phyloP scores from a whole-genome alignment of 2,797 vertebrate genomes.

The Betta splendens region DNA sequence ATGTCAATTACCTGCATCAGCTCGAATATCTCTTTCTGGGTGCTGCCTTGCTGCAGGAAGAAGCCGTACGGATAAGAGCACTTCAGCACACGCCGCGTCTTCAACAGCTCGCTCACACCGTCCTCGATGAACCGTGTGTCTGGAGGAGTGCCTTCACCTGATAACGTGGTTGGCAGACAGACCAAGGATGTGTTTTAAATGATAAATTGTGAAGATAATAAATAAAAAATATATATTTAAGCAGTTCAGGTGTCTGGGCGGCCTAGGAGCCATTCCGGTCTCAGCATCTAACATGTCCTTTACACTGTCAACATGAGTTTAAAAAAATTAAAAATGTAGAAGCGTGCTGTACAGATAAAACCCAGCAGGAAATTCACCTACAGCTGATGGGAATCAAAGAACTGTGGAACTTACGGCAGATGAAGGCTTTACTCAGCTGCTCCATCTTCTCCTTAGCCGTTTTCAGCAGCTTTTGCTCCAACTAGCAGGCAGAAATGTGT shows the following conservation, averaged over 20 bases:
- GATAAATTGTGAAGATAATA: not conserved
- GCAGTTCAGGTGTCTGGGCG: not conserved
- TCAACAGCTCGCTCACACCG: slow-evolving; percentile 95
- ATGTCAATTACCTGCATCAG: slow-evolving; percentile 93
- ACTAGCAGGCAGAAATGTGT: slow-evolving; percentile 69
- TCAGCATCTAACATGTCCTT: not conserved
- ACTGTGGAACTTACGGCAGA: slow-evolving; percentile 85
- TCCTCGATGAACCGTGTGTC: slow-evolving; percentile 99
- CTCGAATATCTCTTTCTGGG: slow-evolving; percentile 99
- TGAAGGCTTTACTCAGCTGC: slow-evolving; percentile 95
- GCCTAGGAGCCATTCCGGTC: too few species aligned
- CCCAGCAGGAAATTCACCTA: not conserved
- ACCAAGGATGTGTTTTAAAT: not conserved
- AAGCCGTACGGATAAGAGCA: slow-evolving; percentile 99
- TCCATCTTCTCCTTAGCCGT: slow-evolving; percentile 99
- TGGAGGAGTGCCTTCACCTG: slow-evolving; percentile 93
- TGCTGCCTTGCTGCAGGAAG: slow-evolving; percentile 99
- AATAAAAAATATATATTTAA: too few species aligned
- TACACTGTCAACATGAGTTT: not conserved
- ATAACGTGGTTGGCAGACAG: not conserved
- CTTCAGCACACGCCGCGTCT: slow-evolving; percentile 97
- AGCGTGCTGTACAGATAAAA: not conserved
- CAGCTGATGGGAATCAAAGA: not conserved
- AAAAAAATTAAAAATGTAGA: not conserved
- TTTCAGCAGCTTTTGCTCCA: slow-evolving; percentile 97